Conservation (phyloP, 2,888 invertebrate species). For the Zygogramma bicolorata region DNA sequence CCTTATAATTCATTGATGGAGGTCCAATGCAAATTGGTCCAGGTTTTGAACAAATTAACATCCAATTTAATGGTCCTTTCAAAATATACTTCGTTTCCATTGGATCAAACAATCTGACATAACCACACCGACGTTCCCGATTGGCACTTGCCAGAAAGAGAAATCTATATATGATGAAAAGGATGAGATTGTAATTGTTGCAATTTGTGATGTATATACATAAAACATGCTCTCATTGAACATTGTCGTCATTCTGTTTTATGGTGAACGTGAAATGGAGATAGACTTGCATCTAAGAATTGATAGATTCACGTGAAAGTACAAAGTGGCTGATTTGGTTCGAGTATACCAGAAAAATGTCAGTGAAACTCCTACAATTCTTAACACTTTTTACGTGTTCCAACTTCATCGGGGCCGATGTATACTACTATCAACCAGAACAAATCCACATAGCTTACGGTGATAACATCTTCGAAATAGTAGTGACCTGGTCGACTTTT, state of each 20-base stretch:
- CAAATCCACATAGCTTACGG: constrained; percentile 78
- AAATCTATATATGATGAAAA: too few species aligned
- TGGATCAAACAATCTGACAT: too few species aligned
- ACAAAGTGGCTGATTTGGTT: too few species aligned
- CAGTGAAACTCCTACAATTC: constrained; percentile 10
- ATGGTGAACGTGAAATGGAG: neutral
- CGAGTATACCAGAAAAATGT: neutral
- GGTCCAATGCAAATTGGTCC: too few species aligned
- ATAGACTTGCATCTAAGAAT: neutral
- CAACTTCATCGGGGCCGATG: constrained; percentile 23
- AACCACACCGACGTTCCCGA: too few species aligned
- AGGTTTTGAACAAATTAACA: too few species aligned
- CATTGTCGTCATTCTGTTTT: neutral
- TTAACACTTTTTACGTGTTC: constrained; percentile 1
- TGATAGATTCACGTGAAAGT: too few species aligned
- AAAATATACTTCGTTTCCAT: too few species aligned
- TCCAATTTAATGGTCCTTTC: too few species aligned
- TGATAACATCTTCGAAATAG: constrained; percentile 76
- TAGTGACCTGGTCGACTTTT: constrained; percentile 87
- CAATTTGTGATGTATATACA: neutral
- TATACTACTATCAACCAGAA: constrained; percentile 73
- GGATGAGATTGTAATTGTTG: too few species aligned
- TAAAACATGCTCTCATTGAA: neutral
- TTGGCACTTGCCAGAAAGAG: too few species aligned
- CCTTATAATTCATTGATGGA: too few species aligned